Conservation (phyloP, 2,113 vertebrate species). For the Accipiter virgatus region DNA sequence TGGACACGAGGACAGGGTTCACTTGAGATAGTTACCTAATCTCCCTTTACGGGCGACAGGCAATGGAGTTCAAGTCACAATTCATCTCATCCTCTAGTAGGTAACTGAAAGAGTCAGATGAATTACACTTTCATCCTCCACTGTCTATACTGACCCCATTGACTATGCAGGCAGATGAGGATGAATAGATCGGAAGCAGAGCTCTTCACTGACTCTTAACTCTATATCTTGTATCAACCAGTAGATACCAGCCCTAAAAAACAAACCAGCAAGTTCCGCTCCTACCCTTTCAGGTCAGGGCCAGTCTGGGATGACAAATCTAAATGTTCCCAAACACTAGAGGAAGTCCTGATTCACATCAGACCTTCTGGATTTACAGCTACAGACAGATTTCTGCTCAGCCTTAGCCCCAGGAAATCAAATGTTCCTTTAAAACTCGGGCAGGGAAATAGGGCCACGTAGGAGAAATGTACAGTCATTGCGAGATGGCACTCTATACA, state of each 20-base stretch:
- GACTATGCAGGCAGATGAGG: neutral
- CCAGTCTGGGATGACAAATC: neutral
- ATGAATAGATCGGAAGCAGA: neutral
- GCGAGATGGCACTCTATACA: neutral
- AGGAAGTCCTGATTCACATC: neutral
- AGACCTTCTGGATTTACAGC: neutral
- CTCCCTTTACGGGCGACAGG: neutral
- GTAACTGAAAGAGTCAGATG: neutral
- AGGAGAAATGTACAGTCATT: fast-evolving
- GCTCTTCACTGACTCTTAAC: neutral
- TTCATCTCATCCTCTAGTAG: neutral
- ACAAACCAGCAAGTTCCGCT: neutral
- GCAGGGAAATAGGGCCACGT: neutral
- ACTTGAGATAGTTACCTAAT: neutral
- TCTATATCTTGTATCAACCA: neutral
- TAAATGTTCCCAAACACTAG: neutral
- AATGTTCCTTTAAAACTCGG: neutral
- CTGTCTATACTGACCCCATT: fast-evolving
- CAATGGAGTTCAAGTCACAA: neutral
- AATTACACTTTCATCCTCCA: neutral
- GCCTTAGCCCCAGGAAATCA: neutral
- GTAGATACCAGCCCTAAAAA: neutral
- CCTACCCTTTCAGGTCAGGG: neutral
- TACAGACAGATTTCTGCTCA: neutral
- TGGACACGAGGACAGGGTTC: neutral